Evolutionary conservation across 2,113 vertebrate species (phyloP), one percentile per base, ranked within the genome.

Genomic region (Rhodinocichla rosea): DNA sequence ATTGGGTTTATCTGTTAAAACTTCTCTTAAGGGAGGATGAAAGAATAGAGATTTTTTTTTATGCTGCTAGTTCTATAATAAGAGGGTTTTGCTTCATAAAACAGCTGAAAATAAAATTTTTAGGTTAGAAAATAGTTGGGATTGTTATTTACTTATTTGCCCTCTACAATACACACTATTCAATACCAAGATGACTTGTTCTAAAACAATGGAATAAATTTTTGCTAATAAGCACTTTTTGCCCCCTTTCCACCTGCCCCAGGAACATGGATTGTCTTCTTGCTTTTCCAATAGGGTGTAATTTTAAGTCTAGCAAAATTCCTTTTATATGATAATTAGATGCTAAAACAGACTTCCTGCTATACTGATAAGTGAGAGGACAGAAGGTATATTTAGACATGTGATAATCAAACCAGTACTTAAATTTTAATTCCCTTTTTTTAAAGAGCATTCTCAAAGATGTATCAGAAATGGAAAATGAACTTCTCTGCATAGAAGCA

Each of bases 401-500:
- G 5, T 11, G 37, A 39, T 53, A 73, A 83, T 30, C 49, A 80
- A 73, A 64, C 15, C 16, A 83, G 10, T 74, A 50, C 21, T 84
- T 70, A 55, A 63, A 50, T 39, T 89, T 62, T 30, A 78, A 67
- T 88, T 47, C 3, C 10, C 85, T 23, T 57, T 56, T 52, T 71
- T 94, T 80, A 15, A 93, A 98, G 98, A 94, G 59, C 71, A 89
- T 98, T 90, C 59, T 96, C 67, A 96, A 96, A 84, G 98, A 98
- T n/a, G 3, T 97, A 47, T 96, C 98, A 53, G 97, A 97, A 93
- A 95, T 94, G 62, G 96, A 97, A 89, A 76, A 26, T 16, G 95
- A 97, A 53, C 93, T 98, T 76, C 35, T 88, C 30, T 50, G 63
- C 69, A 93, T 98, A 89, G 97, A 98, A 59, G 39, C 39, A 44